These are phyloP conservation scores for Microctenopoma stevenorrisi DNA, from an alignment of 2,797 vertebrate genomes.

Conservation along the genomic window DNA sequence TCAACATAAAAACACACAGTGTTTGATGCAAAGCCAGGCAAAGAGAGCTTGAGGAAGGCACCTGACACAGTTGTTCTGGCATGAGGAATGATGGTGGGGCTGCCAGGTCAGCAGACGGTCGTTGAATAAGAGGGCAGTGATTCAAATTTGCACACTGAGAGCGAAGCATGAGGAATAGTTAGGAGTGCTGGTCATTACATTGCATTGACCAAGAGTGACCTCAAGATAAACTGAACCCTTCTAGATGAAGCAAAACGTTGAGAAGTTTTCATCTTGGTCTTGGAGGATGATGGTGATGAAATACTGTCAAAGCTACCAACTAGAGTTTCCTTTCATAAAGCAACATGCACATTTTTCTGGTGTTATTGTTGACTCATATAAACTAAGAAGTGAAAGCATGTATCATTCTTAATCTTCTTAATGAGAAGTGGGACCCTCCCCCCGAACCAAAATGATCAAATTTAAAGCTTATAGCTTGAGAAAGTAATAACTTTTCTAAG, in stretches of 20 bases:
- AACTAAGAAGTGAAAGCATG: too few relatives aligned
- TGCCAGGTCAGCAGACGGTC: slow-evolving; percentile 73
- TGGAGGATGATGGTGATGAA: neutral
- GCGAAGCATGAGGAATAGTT: slow-evolving; percentile 37
- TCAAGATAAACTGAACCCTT: neutral
- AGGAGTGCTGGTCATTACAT: slow-evolving; percentile 4
- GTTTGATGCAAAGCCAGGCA: slow-evolving; percentile 30
- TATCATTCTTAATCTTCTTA: too few relatives aligned
- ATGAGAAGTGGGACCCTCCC: too few relatives aligned
- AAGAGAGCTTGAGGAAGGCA: slow-evolving; percentile 27
- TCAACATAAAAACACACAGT: slow-evolving; percentile 15
- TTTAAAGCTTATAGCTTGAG: too few relatives aligned
- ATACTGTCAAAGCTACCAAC: too few relatives aligned
- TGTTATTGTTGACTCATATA: too few relatives aligned
- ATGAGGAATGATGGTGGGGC: slow-evolving; percentile 50
- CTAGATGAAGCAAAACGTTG: neutral
- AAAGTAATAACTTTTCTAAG: too few relatives aligned
- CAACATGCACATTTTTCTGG: too few relatives aligned
- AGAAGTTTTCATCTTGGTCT: neutral
- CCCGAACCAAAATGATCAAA: too few relatives aligned
- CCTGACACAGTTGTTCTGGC: slow-evolving; percentile 51
- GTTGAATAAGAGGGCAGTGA: slow-evolving; percentile 57
- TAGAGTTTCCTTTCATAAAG: too few relatives aligned
- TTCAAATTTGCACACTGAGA: slow-evolving; percentile 68
- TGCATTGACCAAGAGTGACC: slow-evolving; percentile 10